Base-by-base conservation (phyloP, 2,888 invertebrate genomes). In the Euspilapteryx auroguttella region DNA sequence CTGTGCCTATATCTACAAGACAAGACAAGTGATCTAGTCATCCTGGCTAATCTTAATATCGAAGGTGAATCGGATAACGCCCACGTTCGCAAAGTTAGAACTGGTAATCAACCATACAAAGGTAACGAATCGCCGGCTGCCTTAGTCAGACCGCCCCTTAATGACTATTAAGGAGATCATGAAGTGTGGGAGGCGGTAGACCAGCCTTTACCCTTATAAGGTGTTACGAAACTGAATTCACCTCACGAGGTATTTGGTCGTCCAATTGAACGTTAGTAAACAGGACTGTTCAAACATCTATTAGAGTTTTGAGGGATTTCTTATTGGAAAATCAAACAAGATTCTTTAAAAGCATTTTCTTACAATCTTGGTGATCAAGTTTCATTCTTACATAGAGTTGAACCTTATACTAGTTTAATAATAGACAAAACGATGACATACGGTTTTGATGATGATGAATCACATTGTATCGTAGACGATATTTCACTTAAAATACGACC, bases 111-210 rank as follows among this genome's bases (percentile, higher is more conserved):
- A 34, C 39, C 47, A 51, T 57, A 65, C 68, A 64, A 69, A 69
- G 61, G 62, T 61, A 61, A 52, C 54, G 57, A 69, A 71, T 66
- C 59, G 68, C 52, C 49, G 56, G 39, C 47, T 46, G 50, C 44
- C 50, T 56, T 56, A 57, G 53, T 56, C 61, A 61, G 54, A 53
- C 62, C 68, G 65, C 62, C 64, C 22, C 62, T 61, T 63, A 51
- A 49, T 48, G 56, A 55, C 69, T 46, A 53, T 63, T 69, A 71
- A 64, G 68, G 73, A 64, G 61, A 69, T 71, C 55, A 59, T 61
- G 53, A 47, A 46, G 51, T 34, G 37, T 40, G 62, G 69, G 71
- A 49, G 56, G 61, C 54, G 55, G 48, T 56, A 40, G 50, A 54
- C 48, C 52, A 50, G 50, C 57, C 55, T 52, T 45, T 50, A 42